Percentiles rank a stretch among this genome's conserved stretches.
These are phyloP conservation scores for Bradysia coprophila DNA, from an alignment of 1,140 invertebrate species.

Conservation along the genomic window DNA sequence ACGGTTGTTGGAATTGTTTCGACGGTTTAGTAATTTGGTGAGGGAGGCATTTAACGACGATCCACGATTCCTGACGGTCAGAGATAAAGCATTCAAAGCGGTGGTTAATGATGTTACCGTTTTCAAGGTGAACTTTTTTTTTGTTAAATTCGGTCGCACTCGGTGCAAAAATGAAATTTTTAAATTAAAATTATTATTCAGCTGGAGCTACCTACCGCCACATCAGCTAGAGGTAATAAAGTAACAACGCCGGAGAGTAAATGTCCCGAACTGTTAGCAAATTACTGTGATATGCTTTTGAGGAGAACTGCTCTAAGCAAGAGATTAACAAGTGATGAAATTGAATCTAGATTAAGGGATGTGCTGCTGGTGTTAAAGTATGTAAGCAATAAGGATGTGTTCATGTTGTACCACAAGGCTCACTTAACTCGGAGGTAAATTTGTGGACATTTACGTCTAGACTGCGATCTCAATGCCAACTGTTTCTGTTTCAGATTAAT, in stretches of 20 bases:
- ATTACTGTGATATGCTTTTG: slow-evolving; percentile 99
- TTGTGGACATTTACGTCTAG: no score
- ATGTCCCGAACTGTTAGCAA: slow-evolving; percentile 95
- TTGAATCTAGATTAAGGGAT: slow-evolving; percentile 81
- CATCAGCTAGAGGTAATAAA: slow-evolving; percentile 35
- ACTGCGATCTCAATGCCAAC: slow-evolving; percentile 22
- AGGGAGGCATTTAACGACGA: slow-evolving; percentile 93
- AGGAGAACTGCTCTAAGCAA: slow-evolving; percentile 93
- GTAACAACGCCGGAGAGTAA: slow-evolving; percentile 75
- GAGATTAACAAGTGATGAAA: slow-evolving; percentile 92
- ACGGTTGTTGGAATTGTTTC: slow-evolving; percentile 81
- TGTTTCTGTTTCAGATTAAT: slow-evolving; percentile 37
- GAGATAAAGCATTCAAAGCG: slow-evolving; percentile 96
- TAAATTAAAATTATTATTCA: neutral
- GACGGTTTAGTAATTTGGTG: slow-evolving; percentile 80
- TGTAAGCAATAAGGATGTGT: slow-evolving; percentile 98
- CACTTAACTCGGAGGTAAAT: slow-evolving; percentile 89
- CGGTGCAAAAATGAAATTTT: neutral
- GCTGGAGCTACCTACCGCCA: slow-evolving; percentile 38
- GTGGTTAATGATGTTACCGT: slow-evolving; percentile 98
- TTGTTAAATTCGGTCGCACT: neutral
- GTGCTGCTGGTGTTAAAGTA: slow-evolving; percentile 95
- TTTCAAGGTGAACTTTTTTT: slow-evolving; percentile 51
- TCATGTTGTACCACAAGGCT: slow-evolving; percentile 98
- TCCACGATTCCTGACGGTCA: slow-evolving; percentile 88